Base-by-base conservation (phyloP, 2,113 vertebrate species). In the Casuarius casuarius region DNA sequence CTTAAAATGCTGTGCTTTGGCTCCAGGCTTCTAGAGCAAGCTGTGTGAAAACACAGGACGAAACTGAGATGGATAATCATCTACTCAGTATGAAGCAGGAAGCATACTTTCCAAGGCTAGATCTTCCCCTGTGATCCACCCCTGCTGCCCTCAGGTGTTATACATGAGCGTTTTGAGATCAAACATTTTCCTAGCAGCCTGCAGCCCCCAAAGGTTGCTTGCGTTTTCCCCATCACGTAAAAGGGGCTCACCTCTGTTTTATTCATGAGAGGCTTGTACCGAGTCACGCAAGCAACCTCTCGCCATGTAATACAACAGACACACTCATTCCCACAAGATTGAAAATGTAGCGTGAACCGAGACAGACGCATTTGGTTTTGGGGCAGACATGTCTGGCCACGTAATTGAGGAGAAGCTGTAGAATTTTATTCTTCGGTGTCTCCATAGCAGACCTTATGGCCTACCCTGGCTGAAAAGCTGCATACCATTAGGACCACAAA, bases 151-250 rank as follows among this genome's bases (percentile, higher is more conserved):
- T 44, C 3, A 1, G 31, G 38, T 17, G 14, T 38, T 29, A 28
- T 4, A 38, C 38, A 42, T 0, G 0, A 56, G 42, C 2, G 16
- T 12, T 3, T 0, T 15, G 35, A 38, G 71, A 62, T 42, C 28
- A 56, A 79, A 56, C n/a, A 12, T 5, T 10, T 2, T 9, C 22
- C 40, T 7, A 29, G 70, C 49, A 73, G 49, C 49, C 70, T 44
- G n/a, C 52, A 87, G 29, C 25, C 14, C 65, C 19, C 26, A 7
- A 14, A 35, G 5, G 38, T 7, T 26, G 3, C 29, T n/a, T 72
- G 31, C 4, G 23, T 35, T 52, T 48, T 65, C 15, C 31, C 29
- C n/a, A 38, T 3, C 0, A 1, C 4, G 17, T 20, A 68, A 56
- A 61, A 84, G 13, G 4, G 59, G 15, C 14, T 89, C 38, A 59